Evolutionary conservation across 2,888 invertebrate genomes (phyloP).

Genomic region (Scaptomyza reducta): DNA sequence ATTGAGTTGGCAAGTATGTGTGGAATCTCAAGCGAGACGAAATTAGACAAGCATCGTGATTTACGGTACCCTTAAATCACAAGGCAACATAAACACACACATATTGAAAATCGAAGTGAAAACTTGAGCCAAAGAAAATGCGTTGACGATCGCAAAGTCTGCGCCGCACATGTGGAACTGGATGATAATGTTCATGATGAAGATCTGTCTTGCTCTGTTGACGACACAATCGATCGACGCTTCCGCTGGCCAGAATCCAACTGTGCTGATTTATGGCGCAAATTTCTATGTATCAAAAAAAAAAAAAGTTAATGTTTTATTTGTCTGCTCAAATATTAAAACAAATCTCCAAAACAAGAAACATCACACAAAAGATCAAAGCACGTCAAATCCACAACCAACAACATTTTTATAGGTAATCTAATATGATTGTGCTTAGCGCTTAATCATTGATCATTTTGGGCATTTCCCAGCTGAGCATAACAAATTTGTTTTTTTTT

Average conservation of each 20-base stretch:
- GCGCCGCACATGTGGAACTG: constrained; percentile 62
- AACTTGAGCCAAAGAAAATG: constrained; percentile 60
- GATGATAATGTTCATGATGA: constrained; percentile 43
- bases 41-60: constrained; percentile 84
- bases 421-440: constrained; percentile 51
- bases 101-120: constrained; percentile 71
- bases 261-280: constrained; percentile 62
- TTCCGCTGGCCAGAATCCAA: constrained; percentile 34
- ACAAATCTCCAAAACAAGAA: constrained; percentile 3
- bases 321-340: constrained; percentile 29
- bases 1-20: constrained; percentile 81
- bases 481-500: constrained; percentile 25
- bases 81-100: constrained; percentile 56
- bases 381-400: constrained; percentile 40
- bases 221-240: constrained; percentile 59
- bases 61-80: constrained; percentile 83
- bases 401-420: constrained; percentile 49
- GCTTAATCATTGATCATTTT: constrained; percentile 53
- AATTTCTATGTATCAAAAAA: constrained; percentile 32
- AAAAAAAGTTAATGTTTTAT: constrained; percentile 22
- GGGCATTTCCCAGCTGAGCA: constrained; percentile 51
- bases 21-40: constrained; percentile 80
- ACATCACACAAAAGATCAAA: constrained; percentile 55
- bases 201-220: constrained; percentile 37
- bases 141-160: constrained; percentile 58